Conservation (phyloP, 2,797 vertebrate genomes). For the Gobio occitaniae region DNA sequence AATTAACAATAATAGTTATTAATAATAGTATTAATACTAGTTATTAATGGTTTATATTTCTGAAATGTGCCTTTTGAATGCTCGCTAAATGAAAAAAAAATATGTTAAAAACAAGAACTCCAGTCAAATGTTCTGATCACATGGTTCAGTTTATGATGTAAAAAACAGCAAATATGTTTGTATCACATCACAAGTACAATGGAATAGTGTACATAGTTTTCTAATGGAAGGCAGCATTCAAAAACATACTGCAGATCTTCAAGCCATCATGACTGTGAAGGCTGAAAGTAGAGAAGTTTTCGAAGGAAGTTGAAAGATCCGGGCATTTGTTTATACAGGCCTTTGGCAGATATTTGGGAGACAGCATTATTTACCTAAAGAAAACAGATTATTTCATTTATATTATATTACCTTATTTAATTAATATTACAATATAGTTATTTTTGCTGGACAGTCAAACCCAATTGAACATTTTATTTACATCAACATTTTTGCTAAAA, state of each 20-base stretch:
- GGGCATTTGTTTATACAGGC: conserved; percentile 91
- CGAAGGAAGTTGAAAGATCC: conserved; percentile 94
- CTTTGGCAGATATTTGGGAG: conserved; percentile 84
- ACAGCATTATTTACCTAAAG: conserved; percentile 87
- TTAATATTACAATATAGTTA: neutral
- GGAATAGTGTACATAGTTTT: neutral
- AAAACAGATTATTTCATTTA: conserved; percentile 36
- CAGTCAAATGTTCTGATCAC: neutral
- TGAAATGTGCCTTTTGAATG: neutral
- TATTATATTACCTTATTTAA: neutral
- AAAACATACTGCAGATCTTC: neutral
- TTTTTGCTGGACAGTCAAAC: neutral
- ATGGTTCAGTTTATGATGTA: neutral
- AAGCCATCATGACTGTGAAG: conserved; percentile 22
- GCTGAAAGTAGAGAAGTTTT: conserved; percentile 86
- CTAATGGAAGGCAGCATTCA: neutral
- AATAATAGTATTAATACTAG: neutral
- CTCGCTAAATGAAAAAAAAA: neutral
- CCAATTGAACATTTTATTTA: neutral
- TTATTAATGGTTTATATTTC: neutral
- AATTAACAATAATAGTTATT: neutral
- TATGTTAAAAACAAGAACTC: neutral
- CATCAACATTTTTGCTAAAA: neutral
- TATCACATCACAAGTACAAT: neutral
- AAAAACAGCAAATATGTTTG: neutral